Percentiles rank a stretch among this genome's conserved stretches.
phyloP scores from a whole-genome alignment of 2,888 invertebrate genomes.

The Hofmannophila pseudospretella region DNA sequence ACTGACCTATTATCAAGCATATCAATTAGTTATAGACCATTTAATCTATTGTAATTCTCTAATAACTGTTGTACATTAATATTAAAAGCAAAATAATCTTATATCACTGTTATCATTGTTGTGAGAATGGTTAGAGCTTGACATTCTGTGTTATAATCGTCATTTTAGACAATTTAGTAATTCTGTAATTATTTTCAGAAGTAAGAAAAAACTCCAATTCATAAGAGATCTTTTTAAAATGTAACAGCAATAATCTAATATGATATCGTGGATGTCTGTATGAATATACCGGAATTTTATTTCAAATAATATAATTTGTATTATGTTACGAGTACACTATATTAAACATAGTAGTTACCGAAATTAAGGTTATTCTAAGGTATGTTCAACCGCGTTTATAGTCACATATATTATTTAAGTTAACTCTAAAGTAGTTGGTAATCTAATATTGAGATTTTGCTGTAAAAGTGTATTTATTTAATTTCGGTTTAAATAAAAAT shows the following conservation, averaged over 20 bases:
- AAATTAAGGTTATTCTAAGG: no score
- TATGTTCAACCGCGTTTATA: slow-evolving; percentile 37
- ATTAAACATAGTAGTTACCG: no score
- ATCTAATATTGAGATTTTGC: slow-evolving; percentile 57
- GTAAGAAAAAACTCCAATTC: neutral
- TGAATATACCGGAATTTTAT: neutral
- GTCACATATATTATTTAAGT: slow-evolving; percentile 73
- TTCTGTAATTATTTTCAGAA: neutral
- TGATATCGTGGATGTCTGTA: neutral
- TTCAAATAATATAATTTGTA: no score
- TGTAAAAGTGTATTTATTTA: slow-evolving; percentile 71
- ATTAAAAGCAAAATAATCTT: slow-evolving; percentile 3
- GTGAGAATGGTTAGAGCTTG: slow-evolving; percentile 29
- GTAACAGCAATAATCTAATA: neutral
- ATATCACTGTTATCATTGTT: slow-evolving; percentile 33
- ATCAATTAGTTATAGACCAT: slow-evolving; percentile 52
- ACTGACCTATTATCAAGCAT: slow-evolving; percentile 48
- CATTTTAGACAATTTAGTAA: neutral
- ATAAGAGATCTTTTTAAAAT: no score
- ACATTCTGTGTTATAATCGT: slow-evolving; percentile 5
- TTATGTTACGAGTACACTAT: no score
- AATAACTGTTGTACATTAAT: slow-evolving; percentile 34
- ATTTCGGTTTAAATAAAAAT: slow-evolving; percentile 67
- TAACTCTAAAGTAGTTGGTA: slow-evolving; percentile 46
- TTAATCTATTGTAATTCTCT: slow-evolving; percentile 32